Evolutionary conservation across 1,140 invertebrate species (phyloP).

Genomic region (Gonioctena quinquepunctata): DNA sequence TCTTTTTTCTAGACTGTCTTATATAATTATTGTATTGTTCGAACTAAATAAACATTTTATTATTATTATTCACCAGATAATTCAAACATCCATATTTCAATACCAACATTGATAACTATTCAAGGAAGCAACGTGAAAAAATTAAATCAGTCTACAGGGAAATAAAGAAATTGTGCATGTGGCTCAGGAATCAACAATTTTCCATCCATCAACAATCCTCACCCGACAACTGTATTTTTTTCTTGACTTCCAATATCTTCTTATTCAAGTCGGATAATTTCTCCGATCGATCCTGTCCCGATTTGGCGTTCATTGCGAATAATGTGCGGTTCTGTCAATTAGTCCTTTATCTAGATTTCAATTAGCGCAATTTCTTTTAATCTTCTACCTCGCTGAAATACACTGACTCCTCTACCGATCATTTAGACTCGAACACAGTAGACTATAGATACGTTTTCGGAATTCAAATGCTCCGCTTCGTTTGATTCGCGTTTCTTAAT

Average conservation of each 20-base stretch:
- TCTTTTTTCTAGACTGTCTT: no score
- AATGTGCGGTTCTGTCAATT: constrained; percentile 5
- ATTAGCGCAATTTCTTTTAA: constrained; percentile 12
- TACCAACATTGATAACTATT: no score
- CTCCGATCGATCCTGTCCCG: constrained; percentile 1
- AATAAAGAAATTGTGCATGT: no score
- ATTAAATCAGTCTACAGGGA: no score
- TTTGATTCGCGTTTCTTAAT: background rate
- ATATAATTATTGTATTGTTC: no score
- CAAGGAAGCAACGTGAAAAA: no score
- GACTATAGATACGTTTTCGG: background rate
- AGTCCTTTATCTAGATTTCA: constrained; percentile 13
- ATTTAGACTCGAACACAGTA: background rate
- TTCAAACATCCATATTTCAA: no score
- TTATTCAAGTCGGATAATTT: constrained; percentile 64
- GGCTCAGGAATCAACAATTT: no score
- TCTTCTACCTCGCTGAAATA: constrained; percentile 1
- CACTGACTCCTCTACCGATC: background rate
- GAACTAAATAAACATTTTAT: no score
- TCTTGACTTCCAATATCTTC: constrained; percentile 79
- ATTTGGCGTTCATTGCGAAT: constrained; percentile 10
- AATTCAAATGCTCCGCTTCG: background rate
- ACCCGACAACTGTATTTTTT: constrained; percentile 81
- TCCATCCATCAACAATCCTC: constrained; percentile 5
- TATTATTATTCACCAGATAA: no score